phyloP scores from a whole-genome alignment of 2,888 invertebrate genomes.

The Seladonia tumulorum region DNA sequence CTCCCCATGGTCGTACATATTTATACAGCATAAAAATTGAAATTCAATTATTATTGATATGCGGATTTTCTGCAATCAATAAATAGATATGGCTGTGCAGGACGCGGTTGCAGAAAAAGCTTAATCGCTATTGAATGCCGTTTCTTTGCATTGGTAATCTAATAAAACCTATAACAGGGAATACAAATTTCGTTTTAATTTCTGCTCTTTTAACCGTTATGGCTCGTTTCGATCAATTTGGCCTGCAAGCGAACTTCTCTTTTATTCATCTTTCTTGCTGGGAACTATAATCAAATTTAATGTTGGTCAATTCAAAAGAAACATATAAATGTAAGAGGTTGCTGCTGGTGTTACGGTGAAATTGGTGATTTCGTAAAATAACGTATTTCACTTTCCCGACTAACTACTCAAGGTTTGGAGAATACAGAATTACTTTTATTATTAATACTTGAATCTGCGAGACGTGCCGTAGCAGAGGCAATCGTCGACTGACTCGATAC shows the following conservation, averaged over 20 bases:
- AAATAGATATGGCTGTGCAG: slow-evolving; percentile 2
- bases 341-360: no score
- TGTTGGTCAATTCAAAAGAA: not conserved
- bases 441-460: no score
- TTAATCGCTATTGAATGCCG: not conserved
- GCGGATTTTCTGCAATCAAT: not conserved
- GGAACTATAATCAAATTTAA: not conserved
- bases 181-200: slow-evolving; percentile 5
- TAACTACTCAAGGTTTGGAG: no score
- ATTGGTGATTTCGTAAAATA: no score
- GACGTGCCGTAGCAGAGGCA: no score
- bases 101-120: not conserved
- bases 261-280: not conserved
- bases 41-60: not conserved
- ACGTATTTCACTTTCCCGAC: no score
- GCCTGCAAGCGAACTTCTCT: not conserved
- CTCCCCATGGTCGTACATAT: not conserved
- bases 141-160: not conserved
- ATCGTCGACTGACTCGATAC: no score
- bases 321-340: no score
- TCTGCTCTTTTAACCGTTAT: not conserved
- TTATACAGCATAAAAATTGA: not conserved
- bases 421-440: no score
- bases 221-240: not conserved
- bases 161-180: not conserved